Base-by-base conservation (phyloP, 2,113 vertebrate species). In the Callithrix jacchus region DNA sequence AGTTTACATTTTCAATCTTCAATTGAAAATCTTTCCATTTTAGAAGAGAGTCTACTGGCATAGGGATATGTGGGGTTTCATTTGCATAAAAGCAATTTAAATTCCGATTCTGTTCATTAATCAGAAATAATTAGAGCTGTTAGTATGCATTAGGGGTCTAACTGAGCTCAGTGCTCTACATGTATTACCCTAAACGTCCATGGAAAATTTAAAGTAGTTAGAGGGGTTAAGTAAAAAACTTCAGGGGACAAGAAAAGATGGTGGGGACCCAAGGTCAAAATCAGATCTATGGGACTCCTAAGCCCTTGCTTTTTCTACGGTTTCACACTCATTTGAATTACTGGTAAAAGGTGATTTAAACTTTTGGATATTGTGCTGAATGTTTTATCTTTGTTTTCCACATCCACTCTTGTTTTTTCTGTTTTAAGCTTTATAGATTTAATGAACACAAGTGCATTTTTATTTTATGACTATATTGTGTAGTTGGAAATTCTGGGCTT, bases 11-110 rank as follows among this genome's bases (percentile, higher is more conserved):
- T 83, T 64, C 61, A 61, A 30, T 30, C 30, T 61, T 61, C 61
- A 30, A 61, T 61, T 6, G 27, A 64, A 64, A 64, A 64, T 64
- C 8, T 52, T 83, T 89, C 21, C 80, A 7, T 54, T 79, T 73
- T 45, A 9, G 18, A 92, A 23, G 6, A 37, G 66, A 84, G 64
- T 94, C 35, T 47, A 61, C 66, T 79, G 42, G 61, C 12, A 85
- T 1, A 13, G 12, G 70, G n/a, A 49, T 90, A 47, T 23, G 16
- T 52, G 14, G 5, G 8, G 6, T 84, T 95, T 91, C 32, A 91
- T 94, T 93, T 88, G 85, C 42, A 91, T 95, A 54, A 91, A 95
- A 94, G 2, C 14, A 85, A 87, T 92, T 89, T 81, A 91, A 94
- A 42, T 86, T 86, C 68, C 79, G 45, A 93, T 79, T 88, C 2